phyloP scores from a whole-genome alignment of 2,113 vertebrate genomes.

The Planiliza haematocheilus region DNA sequence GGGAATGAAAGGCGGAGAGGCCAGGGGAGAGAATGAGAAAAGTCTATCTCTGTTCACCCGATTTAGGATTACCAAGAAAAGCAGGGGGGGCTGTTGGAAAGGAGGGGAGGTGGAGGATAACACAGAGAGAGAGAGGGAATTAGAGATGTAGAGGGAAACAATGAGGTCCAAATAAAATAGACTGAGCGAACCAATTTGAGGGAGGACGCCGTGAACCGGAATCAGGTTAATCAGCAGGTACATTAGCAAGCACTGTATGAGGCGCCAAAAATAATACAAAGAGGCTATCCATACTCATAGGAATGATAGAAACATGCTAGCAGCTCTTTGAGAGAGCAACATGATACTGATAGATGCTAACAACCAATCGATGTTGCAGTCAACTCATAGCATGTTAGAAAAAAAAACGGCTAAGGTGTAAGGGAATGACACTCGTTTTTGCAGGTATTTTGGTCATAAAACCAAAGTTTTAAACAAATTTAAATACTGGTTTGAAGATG shows the following conservation, averaged over 20 bases:
- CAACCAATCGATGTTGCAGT: too few relatives aligned
- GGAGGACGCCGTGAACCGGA: slow-evolving; percentile 39
- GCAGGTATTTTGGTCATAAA: too few relatives aligned
- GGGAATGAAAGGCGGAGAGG: slow-evolving; percentile 52
- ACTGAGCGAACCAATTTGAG: slow-evolving; percentile 42
- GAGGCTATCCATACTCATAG: too few relatives aligned
- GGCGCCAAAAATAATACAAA: background rate
- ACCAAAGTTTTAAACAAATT: background rate
- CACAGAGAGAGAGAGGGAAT: slow-evolving; percentile 43
- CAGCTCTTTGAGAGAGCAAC: too few relatives aligned
- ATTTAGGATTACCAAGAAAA: slow-evolving; percentile 75
- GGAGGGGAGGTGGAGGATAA: slow-evolving; percentile 47
- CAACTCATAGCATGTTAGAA: too few relatives aligned
- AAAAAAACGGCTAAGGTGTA: background rate
- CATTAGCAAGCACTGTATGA: slow-evolving; percentile 36
- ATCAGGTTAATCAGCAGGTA: slow-evolving; percentile 60
- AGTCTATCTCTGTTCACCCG: slow-evolving; percentile 68
- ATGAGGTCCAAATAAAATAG: slow-evolving; percentile 48
- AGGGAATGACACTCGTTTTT: background rate
- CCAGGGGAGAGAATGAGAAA: slow-evolving; percentile 66
- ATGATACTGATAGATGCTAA: too few relatives aligned
- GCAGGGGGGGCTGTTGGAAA: slow-evolving; percentile 48
- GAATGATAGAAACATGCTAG: too few relatives aligned
- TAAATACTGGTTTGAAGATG: too few relatives aligned
- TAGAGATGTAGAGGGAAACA: slow-evolving; percentile 55